Evolutionary conservation across 2,888 invertebrate species (phyloP).

Genomic region (Dugesia japonica): DNA sequence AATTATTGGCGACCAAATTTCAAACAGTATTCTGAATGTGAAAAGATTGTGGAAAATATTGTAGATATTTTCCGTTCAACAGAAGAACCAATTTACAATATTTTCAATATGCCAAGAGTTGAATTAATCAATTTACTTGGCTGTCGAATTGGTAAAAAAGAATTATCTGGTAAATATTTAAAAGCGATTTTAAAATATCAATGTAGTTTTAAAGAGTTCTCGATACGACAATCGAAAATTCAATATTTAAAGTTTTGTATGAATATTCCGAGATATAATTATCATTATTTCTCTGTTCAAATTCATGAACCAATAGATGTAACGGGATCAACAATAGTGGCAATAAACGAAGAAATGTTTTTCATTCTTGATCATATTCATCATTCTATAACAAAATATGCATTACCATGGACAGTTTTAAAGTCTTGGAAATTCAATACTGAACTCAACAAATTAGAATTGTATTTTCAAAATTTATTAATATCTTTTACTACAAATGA

Average conservation of each 20-base stretch:
- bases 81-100: not conserved
- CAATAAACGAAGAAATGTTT: constrained; percentile 4
- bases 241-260: not conserved
- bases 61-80: not conserved
- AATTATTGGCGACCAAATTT: not conserved
- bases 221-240: not conserved
- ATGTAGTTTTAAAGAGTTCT: not conserved
- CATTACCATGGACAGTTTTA: not conserved
- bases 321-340: not conserved
- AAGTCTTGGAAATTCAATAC: not conserved
- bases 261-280: not conserved
- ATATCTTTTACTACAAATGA: not conserved
- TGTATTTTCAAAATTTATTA: not conserved
- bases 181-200: not conserved
- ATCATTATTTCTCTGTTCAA: not conserved
- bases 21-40: not conserved
- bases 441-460: not conserved
- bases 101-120: not conserved
- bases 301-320: not conserved
- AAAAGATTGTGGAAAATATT: not conserved
- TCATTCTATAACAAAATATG: not conserved
- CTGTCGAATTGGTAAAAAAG: not conserved
- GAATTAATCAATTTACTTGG: not conserved
- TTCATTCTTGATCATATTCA: not conserved
- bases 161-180: not conserved